Base-by-base conservation (phyloP, 2,113 vertebrate genomes). In the Bubo scandiacus region DNA sequence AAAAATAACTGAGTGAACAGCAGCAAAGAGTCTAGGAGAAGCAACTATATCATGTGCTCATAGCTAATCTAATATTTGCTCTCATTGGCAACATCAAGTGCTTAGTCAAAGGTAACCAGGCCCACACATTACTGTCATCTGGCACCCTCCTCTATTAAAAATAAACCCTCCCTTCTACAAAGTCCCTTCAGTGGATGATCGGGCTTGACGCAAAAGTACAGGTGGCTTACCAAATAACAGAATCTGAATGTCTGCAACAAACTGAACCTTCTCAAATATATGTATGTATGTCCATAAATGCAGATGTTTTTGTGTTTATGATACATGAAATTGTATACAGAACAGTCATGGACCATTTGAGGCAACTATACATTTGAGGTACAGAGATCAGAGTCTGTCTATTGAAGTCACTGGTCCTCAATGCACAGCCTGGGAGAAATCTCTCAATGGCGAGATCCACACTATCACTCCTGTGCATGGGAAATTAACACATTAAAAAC, bases 211-310 rank as follows among this genome's bases (percentile, higher is more conserved):
- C 59, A 32, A 9, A 90, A 87, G n/a, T 75, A 58, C 38, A 58
- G 17, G 26, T 30, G 32, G 47, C 18, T 59, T 79, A 51, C 63
- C 57, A 82, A 49, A 32, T 40, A 79, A 86, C 17, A 0, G 4
- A n/a, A 74, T 59, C 12, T 63, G 17, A 84, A 67, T 15, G 12
- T 15, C 38, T 81, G 26, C 32, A 81, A 54, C 49, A 84, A 85
- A 85, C 14, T 47, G 79, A 88, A 47, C 26, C 32, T 78, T 84
- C 22, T 17, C 16, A 91, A 81, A 91, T 13, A 68, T 11, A 67
- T 9, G 4, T 32, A 55, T 0, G 0, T 36, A 54, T 8, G 20
- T 36, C 43, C 0, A 0, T 19, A 79, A 45, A 9, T 9, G 84
- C 7, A 7, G 15, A 81, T 34, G 17, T 25, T 70, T 81, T 49